A percentile compares a stretch with the other conserved stretches of the same genome.
phyloP scores from a whole-genome alignment of 1,140 invertebrate genomes.

The Pseudachorutes palmiensis region DNA sequence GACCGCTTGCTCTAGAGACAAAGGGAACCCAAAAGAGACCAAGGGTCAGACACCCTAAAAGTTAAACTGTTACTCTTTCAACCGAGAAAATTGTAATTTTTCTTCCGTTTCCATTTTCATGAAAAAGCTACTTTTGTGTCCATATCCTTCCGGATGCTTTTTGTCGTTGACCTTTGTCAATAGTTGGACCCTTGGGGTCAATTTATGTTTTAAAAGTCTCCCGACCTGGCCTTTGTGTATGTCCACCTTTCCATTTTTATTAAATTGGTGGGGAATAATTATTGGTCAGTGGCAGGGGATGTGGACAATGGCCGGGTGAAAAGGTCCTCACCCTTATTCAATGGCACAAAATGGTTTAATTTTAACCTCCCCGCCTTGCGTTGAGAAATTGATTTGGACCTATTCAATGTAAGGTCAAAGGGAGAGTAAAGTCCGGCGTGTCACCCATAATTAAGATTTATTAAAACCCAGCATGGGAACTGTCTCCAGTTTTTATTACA shows the following conservation, averaged over 20 bases:
- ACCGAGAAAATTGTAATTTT: not conserved
- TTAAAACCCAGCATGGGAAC: too few relatives aligned
- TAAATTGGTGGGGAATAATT: slow-evolving; percentile 1
- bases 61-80: slow-evolving; percentile 1
- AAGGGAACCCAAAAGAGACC: not conserved
- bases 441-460: slow-evolving; percentile 7
- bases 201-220: slow-evolving; percentile 3
- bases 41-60: slow-evolving; percentile 7
- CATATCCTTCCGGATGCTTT: slow-evolving; percentile 7
- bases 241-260: not conserved
- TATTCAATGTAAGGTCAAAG: not conserved
- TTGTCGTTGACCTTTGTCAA: slow-evolving; percentile 2
- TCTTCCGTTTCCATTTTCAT: not conserved
- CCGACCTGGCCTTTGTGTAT: not conserved
- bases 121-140: not conserved
- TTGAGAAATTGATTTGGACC: slow-evolving; percentile 12
- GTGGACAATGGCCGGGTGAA: not conserved
- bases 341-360: not conserved
- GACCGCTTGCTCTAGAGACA: not conserved
- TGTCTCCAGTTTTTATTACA: too few relatives aligned
- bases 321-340: slow-evolving; percentile 9
- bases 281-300: not conserved
- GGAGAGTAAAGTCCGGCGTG: not conserved
- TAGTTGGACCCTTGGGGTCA: slow-evolving; percentile 5
- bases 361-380: not conserved